Evolutionary conservation across 1,140 invertebrate genomes (phyloP).

Genomic region (Lordiphosa collinella): DNA sequence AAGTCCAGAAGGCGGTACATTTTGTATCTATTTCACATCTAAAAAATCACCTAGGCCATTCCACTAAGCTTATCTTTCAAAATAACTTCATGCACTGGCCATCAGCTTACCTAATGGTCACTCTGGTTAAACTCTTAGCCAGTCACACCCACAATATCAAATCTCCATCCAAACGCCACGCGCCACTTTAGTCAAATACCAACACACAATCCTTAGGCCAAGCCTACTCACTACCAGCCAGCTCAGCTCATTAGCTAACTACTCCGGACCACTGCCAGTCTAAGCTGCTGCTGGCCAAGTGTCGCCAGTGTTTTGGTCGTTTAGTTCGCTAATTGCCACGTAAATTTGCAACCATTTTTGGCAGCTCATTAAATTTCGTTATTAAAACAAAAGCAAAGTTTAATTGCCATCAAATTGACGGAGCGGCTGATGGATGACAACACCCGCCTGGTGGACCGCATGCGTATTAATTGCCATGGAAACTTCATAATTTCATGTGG

Average conservation of each 20-base stretch:
- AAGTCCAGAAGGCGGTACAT: too few relatives aligned
- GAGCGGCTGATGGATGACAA: conserved; percentile 50
- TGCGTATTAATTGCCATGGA: conserved; percentile 74
- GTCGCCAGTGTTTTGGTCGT: conserved; percentile 46
- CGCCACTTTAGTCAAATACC: too few relatives aligned
- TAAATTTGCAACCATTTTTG: conserved; percentile 78
- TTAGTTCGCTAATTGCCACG: conserved; percentile 70
- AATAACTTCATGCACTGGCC: background rate
- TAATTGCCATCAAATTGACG: conserved; percentile 78
- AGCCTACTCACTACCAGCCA: too few relatives aligned
- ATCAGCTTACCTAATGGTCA: too few relatives aligned
- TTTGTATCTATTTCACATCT: too few relatives aligned
- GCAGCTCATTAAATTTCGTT: conserved; percentile 77
- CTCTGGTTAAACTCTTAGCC: too few relatives aligned
- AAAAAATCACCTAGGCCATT: too few relatives aligned
- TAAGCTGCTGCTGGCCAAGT: conserved; percentile 45
- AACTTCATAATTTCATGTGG: conserved; percentile 76
- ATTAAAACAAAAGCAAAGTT: conserved; percentile 60
- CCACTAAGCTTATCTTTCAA: background rate
- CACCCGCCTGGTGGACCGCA: conserved; percentile 55
- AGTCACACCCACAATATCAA: too few relatives aligned
- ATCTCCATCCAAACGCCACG: too few relatives aligned
- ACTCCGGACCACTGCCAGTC: conserved; percentile 1
- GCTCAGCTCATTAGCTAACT: too few relatives aligned
- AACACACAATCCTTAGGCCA: too few relatives aligned